Conservation (phyloP, 2,888 invertebrate genomes). For the Carabus problematicus region DNA sequence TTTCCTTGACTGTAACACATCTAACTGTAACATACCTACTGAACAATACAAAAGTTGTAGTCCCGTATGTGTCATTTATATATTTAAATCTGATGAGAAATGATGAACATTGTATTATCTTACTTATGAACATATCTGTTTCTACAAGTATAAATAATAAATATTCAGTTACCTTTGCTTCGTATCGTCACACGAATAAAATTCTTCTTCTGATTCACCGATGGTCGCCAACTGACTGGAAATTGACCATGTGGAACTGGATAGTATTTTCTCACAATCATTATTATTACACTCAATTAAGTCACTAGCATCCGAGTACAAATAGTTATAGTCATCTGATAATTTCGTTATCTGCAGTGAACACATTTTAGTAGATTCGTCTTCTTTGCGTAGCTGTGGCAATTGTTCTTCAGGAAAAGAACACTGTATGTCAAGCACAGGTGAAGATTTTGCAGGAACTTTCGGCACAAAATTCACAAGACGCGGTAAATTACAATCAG, state of each 20-base stretch:
- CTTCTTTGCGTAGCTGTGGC: conserved; percentile 19
- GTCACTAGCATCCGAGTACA: conserved; percentile 31
- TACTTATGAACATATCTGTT: too few species aligned
- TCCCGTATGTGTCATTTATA: too few species aligned
- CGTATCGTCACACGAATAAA: conserved; percentile 49
- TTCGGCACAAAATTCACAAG: conserved; percentile 77
- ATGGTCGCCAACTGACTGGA: conserved; percentile 73
- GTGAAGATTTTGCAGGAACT: conserved; percentile 54
- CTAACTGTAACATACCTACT: too few species aligned
- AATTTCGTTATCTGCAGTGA: conserved; percentile 13
- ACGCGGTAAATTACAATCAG: conserved; percentile 62
- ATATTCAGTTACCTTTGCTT: conserved; percentile 20
- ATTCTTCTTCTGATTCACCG: conserved; percentile 72
- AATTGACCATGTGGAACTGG: conserved; percentile 62
- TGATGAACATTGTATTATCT: too few species aligned
- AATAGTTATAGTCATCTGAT: conserved; percentile 32
- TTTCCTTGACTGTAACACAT: too few species aligned
- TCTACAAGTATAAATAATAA: too few species aligned
- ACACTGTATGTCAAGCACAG: conserved; percentile 13
- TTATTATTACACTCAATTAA: conserved; percentile 39
- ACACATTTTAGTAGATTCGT: conserved; percentile 20
- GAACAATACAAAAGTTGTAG: too few species aligned
- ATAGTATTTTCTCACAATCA: conserved; percentile 36
- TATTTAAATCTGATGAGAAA: too few species aligned
- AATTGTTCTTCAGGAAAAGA: conserved; percentile 24